Percentiles rank a stretch among this genome's conserved stretches.
These are phyloP conservation scores for Dromococcyx pavoninus DNA, from an alignment of 2,797 vertebrate species.

Conservation along the genomic window DNA sequence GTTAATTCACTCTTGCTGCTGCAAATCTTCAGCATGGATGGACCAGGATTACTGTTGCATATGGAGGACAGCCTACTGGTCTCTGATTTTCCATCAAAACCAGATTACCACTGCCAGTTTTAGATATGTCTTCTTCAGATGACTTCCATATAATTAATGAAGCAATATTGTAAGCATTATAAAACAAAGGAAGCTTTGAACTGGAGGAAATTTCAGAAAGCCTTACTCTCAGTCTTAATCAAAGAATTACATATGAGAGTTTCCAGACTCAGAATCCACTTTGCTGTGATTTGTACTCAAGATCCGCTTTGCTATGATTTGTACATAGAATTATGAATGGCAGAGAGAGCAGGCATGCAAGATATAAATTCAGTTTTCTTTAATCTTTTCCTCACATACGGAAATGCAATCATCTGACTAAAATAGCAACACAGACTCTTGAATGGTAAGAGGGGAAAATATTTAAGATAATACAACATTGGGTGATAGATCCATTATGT, in stretches of 20 bases:
- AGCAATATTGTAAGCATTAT: background rate
- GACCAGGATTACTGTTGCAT: conserved; percentile 4
- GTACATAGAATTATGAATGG: background rate
- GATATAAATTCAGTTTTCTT: background rate
- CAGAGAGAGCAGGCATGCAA: background rate
- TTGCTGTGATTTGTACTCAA: background rate
- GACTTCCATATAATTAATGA: background rate
- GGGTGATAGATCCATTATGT: background rate
- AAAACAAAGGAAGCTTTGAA: conserved; percentile 31
- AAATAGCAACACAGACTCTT: background rate
- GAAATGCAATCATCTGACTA: background rate
- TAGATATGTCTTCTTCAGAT: background rate
- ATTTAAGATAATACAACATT: background rate
- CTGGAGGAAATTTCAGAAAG: background rate
- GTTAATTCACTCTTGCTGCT: conserved; percentile 33
- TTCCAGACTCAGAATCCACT: background rate
- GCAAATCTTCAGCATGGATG: conserved; percentile 16
- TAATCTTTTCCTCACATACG: background rate
- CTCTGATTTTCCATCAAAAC: conserved; percentile 40
- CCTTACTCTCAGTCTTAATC: background rate
- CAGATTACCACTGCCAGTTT: background rate
- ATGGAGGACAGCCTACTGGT: conserved; percentile 17
- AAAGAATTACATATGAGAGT: background rate
- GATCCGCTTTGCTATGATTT: background rate
- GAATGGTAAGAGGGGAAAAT: background rate